A percentile compares a stretch with the other conserved stretches of the same genome.
phyloP scores from a whole-genome alignment of 2,888 invertebrate species.

The Campoplex nolae region DNA sequence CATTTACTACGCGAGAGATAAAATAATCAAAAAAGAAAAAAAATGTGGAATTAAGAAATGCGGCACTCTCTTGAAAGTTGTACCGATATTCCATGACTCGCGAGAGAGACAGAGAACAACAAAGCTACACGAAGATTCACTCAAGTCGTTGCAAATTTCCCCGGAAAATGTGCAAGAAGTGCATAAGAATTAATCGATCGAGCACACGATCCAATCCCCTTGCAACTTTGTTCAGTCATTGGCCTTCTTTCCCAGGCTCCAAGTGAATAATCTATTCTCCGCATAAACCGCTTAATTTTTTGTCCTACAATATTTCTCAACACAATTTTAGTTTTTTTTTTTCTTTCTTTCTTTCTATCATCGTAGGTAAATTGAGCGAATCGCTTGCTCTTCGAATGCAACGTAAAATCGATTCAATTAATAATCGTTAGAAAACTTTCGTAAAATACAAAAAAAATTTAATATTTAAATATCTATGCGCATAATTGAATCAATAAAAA shows the following conservation, averaged over 20 bases:
- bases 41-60: not conserved
- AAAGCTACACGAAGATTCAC: constrained; percentile 52
- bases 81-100: constrained; percentile 25
- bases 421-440: not conserved
- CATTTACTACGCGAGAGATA: not conserved
- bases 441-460: not conserved
- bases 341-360: not conserved
- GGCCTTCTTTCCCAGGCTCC: not conserved
- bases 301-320: not conserved
- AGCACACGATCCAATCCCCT: constrained; percentile 16
- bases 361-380: not conserved
- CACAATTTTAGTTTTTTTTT: not conserved
- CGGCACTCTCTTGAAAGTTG: constrained; percentile 34
- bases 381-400: not conserved
- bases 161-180: constrained; percentile 24
- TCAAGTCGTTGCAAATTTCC: constrained; percentile 32
- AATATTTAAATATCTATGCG: not conserved
- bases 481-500: not conserved
- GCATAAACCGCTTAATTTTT: not conserved
- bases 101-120: not conserved
- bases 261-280: not conserved
- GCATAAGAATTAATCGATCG: constrained; percentile 23
- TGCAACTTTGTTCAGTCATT: not conserved
- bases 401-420: not conserved
- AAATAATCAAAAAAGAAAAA: not conserved